Percentiles rank a stretch among this genome's conserved stretches.
phyloP scores from a whole-genome alignment of 2,888 invertebrate genomes.

The Lypha dubia region DNA sequence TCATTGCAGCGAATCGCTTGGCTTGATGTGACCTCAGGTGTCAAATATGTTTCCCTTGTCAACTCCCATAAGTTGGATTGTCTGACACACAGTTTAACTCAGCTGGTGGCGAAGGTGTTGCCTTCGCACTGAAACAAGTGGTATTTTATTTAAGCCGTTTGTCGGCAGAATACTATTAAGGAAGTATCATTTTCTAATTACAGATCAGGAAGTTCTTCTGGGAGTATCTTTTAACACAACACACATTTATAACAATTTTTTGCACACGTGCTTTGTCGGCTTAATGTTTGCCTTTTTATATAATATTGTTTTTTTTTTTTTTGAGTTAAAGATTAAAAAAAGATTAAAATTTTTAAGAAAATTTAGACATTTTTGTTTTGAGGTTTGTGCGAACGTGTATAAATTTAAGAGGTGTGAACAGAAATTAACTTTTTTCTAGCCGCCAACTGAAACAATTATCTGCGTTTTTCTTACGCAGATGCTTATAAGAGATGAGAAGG shows the following conservation, averaged over 20 bases:
- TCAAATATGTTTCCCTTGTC: constrained; percentile 60
- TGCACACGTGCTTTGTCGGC: constrained; percentile 65
- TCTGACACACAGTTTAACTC: constrained; percentile 4
- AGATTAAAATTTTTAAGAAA: constrained; percentile 41
- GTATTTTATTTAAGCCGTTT: constrained; percentile 27
- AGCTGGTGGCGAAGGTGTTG: constrained; percentile 46
- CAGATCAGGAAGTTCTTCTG: constrained; percentile 58
- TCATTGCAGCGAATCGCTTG: background rate
- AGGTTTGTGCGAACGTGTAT: background rate
- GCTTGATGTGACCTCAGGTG: constrained; percentile 49
- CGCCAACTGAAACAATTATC: background rate
- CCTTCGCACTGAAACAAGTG: constrained; percentile 7
- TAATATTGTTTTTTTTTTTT: constrained; percentile 6
- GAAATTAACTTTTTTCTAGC: constrained; percentile 5
- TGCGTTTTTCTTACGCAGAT: background rate
- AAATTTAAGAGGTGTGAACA: constrained; percentile 29
- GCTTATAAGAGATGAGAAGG: no score
- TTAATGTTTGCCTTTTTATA: background rate
- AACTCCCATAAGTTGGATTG: constrained; percentile 56
- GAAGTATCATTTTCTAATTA: constrained; percentile 61
- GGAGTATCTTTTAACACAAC: constrained; percentile 38
- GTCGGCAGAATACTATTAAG: constrained; percentile 50
- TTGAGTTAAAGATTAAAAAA: constrained; percentile 2
- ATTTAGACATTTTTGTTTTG: constrained; percentile 38
- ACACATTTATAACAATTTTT: constrained; percentile 11